phyloP scores from a whole-genome alignment of 1,140 invertebrate species.

The Sarcophaga peregrina region DNA sequence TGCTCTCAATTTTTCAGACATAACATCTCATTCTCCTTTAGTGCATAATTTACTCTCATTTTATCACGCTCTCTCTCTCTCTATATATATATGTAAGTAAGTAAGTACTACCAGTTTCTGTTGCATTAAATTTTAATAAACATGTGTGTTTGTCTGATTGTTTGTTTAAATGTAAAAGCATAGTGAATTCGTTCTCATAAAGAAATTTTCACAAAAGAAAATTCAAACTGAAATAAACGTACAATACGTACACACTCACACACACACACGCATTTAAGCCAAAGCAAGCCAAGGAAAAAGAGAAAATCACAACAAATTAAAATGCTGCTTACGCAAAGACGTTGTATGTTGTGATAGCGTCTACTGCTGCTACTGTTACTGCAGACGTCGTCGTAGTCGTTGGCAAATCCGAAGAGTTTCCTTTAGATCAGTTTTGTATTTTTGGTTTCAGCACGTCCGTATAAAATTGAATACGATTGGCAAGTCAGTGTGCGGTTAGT shows the following conservation, averaged over 20 bases:
- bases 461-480: conserved; percentile 35
- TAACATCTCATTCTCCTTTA: neutral
- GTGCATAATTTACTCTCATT: neutral
- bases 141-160: neutral
- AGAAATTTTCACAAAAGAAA: conserved; percentile 19
- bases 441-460: conserved; percentile 20
- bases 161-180: neutral
- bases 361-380: neutral
- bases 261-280: neutral
- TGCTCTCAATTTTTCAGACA: neutral
- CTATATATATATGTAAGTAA: neutral
- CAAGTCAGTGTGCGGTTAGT: conserved; percentile 40
- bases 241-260: neutral
- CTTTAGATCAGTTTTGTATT: conserved; percentile 29
- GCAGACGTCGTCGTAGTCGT: neutral
- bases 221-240: neutral
- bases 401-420: neutral
- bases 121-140: neutral
- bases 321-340: too few relatives aligned
- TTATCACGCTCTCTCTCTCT: neutral
- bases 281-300: too few relatives aligned
- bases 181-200: neutral
- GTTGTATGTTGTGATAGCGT: too few relatives aligned
- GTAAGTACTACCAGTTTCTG: too few relatives aligned
- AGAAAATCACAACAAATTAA: neutral